phyloP scores from a whole-genome alignment of 2,797 vertebrate genomes.

The Furcifer pardalis region DNA sequence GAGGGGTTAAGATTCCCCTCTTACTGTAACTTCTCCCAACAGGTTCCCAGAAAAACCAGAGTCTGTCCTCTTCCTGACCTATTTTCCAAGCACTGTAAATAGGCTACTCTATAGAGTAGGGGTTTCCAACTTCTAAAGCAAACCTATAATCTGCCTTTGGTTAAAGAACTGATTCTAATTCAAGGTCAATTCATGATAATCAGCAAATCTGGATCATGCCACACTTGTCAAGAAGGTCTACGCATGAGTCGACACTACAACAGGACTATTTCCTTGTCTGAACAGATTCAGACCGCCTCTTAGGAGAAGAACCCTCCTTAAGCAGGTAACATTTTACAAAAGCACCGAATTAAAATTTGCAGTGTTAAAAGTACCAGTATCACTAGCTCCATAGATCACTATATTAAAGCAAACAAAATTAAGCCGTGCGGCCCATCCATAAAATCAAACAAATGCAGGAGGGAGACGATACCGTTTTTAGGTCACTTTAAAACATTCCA shows the following conservation, averaged over 20 bases:
- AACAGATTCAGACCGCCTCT: too few relatives aligned
- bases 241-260: neutral
- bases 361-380: neutral
- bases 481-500: too few relatives aligned
- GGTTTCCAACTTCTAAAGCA: neutral
- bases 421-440: too few relatives aligned
- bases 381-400: neutral
- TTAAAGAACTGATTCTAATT: too few relatives aligned
- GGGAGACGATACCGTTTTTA: too few relatives aligned
- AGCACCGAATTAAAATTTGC: neutral
- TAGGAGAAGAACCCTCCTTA: neutral
- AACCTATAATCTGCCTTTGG: too few relatives aligned
- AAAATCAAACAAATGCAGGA: too few relatives aligned
- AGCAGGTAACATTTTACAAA: neutral
- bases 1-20: slow-evolving; percentile 41
- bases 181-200: too few relatives aligned
- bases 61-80: slow-evolving; percentile 52
- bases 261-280: neutral
- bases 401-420: too few relatives aligned
- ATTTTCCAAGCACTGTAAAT: slow-evolving; percentile 50
- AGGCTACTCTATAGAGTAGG: neutral
- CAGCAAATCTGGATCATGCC: too few relatives aligned
- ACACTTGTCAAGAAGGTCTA: too few relatives aligned
- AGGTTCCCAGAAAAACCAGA: slow-evolving; percentile 49
- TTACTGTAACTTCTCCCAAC: slow-evolving; percentile 69